Conservation (phyloP, 2,888 invertebrate species). For the Gnatocerus cornutus region DNA sequence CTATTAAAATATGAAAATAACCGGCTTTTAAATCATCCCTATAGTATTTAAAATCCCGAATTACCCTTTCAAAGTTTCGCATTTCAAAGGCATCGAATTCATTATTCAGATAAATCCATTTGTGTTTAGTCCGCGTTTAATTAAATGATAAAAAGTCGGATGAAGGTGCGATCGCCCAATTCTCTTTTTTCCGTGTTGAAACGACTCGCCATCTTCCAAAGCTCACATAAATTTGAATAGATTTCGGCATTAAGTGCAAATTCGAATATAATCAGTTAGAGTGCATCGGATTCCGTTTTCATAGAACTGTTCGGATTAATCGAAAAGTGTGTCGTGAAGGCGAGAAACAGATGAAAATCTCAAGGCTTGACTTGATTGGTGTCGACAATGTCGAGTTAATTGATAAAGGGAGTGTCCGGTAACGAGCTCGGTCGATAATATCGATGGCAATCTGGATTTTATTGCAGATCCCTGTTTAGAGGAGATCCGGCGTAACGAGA, state of each 20-base stretch:
- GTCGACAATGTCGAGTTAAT: not conserved
- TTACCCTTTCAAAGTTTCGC: conserved; percentile 5
- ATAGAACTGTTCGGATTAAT: too few relatives aligned
- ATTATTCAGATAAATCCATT: conserved; percentile 24
- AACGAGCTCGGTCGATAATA: not conserved
- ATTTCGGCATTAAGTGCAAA: conserved; percentile 1
- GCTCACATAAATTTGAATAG: conserved; percentile 6
- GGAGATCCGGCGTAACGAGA: conserved; percentile 10
- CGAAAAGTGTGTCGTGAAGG: not conserved
- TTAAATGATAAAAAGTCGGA: conserved; percentile 15
- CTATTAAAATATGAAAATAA: too few relatives aligned
- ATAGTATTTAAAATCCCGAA: too few relatives aligned
- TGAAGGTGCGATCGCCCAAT: not conserved
- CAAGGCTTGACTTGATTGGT: too few relatives aligned
- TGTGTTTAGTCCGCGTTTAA: conserved; percentile 15
- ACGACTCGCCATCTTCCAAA: not conserved
- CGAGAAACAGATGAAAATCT: not conserved
- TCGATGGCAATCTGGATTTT: conserved; percentile 14
- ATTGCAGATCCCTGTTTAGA: conserved; percentile 24
- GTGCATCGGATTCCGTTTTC: not conserved
- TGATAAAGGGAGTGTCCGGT: not conserved
- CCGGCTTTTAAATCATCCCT: too few relatives aligned
- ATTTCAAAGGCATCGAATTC: conserved; percentile 15
- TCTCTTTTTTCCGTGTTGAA: conserved; percentile 3
- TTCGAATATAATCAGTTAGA: conserved; percentile 5